These are phyloP conservation scores for Chaitophorus viminalis DNA, from an alignment of 2,888 invertebrate species.

Conservation along the genomic window DNA sequence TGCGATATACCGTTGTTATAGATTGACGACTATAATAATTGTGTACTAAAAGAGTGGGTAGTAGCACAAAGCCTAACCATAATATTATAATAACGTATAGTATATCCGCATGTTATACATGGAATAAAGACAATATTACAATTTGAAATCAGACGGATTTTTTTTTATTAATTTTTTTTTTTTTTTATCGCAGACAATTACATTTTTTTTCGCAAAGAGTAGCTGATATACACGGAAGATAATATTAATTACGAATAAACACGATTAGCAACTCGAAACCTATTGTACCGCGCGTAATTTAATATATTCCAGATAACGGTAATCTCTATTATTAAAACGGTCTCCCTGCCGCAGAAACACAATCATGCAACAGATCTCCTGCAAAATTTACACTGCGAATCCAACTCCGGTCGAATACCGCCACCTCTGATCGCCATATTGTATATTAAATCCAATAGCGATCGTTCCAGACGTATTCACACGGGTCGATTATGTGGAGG, in stretches of 20 bases:
- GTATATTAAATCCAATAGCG: too few species aligned
- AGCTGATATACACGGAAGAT: not conserved
- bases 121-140: not conserved
- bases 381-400: not conserved
- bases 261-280: not conserved
- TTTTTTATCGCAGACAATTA: too few species aligned
- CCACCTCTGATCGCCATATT: not conserved
- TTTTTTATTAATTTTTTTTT: too few species aligned
- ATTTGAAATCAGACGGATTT: not conserved
- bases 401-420: not conserved
- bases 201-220: not conserved
- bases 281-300: not conserved
- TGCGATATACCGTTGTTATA: too few species aligned
- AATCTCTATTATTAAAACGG: not conserved
- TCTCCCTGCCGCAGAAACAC: not conserved
- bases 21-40: too few species aligned
- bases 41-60: too few species aligned
- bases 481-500: too few species aligned
- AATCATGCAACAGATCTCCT: not conserved
- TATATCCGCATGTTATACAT: not conserved
- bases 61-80: too few species aligned
- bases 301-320: not conserved
- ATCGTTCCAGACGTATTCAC: too few species aligned
- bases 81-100: too few species aligned
- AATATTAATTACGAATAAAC: not conserved